Percentiles rank a stretch among this genome's conserved stretches.
phyloP scores from a whole-genome alignment of 2,113 vertebrate species.

The Tragelaphus imberbis region DNA sequence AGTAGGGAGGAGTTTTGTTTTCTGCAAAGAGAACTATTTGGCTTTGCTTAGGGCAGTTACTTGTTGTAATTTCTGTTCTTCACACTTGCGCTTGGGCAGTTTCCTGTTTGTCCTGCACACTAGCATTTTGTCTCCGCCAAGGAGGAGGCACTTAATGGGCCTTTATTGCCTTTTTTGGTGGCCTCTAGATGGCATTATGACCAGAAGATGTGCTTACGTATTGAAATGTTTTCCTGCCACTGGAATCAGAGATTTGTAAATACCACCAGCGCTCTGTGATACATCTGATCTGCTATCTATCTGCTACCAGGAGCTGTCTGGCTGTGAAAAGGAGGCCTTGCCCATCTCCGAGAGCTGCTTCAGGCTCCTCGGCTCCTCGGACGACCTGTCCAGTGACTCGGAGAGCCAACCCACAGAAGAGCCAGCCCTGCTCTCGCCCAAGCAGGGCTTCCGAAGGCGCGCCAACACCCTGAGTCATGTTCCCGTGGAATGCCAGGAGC shows the following conservation, averaged over 20 bases:
- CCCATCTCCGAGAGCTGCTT: slow-evolving; percentile 12
- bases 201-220: background rate
- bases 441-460: slow-evolving; percentile 85
- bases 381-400: slow-evolving; percentile 81
- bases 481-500: slow-evolving; percentile 75
- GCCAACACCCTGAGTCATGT: slow-evolving; percentile 93
- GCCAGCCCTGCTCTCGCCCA: slow-evolving; percentile 49
- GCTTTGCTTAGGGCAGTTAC: background rate
- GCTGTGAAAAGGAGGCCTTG: background rate
- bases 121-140: background rate
- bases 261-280: background rate
- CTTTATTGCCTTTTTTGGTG: background rate
- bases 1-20: background rate
- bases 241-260: background rate
- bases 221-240: background rate
- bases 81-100: background rate
- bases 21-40: background rate
- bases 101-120: background rate
- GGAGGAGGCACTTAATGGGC: background rate
- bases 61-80: background rate
- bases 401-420: slow-evolving; percentile 69
- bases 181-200: background rate
- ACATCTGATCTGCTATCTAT: background rate
- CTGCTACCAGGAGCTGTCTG: slow-evolving; percentile 28
- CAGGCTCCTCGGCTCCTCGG: slow-evolving; percentile 85